Evolutionary conservation across 1,140 invertebrate species (phyloP).

Genomic region (Philotrypesis tridentata): DNA sequence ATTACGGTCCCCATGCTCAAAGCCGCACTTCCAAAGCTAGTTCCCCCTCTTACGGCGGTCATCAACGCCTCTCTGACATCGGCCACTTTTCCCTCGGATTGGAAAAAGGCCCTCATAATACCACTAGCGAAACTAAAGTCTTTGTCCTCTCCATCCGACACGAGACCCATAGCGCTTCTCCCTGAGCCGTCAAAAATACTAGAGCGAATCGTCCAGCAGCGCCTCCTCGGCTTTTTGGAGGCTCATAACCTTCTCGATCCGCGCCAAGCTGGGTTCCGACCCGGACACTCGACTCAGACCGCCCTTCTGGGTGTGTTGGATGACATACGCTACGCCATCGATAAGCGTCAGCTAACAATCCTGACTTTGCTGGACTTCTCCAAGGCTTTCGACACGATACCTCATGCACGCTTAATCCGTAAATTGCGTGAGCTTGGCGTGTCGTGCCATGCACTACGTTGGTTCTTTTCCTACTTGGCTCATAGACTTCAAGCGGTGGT

Average conservation of each 20-base stretch:
- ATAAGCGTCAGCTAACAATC: conserved; percentile 54
- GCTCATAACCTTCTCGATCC: conserved; percentile 14
- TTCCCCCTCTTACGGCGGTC: no score
- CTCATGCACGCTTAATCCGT: not conserved
- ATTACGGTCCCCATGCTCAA: no score
- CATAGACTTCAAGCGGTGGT: no score
- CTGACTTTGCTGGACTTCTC: conserved; percentile 61
- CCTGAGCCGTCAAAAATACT: conserved; percentile 18
- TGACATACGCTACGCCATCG: conserved; percentile 56
- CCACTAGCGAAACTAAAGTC: no score
- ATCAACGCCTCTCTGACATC: no score
- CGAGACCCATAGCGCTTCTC: conserved; percentile 27
- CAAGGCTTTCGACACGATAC: conserved; percentile 56
- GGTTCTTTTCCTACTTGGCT: no score
- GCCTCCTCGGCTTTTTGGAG: not conserved
- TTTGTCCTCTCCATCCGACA: not conserved
- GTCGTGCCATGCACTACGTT: not conserved
- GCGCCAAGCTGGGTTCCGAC: conserved; percentile 58
- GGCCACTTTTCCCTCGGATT: no score
- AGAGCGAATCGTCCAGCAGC: conserved; percentile 23
- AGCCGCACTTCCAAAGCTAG: no score
- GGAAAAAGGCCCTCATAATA: no score
- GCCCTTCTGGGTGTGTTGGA: conserved; percentile 57
- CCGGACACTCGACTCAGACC: conserved; percentile 55
- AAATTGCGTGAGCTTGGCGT: not conserved